A percentile compares a stretch with the other conserved stretches of the same genome.
Conservation (phyloP, 2,797 vertebrate species). For the Caiman crocodilus region DNA sequence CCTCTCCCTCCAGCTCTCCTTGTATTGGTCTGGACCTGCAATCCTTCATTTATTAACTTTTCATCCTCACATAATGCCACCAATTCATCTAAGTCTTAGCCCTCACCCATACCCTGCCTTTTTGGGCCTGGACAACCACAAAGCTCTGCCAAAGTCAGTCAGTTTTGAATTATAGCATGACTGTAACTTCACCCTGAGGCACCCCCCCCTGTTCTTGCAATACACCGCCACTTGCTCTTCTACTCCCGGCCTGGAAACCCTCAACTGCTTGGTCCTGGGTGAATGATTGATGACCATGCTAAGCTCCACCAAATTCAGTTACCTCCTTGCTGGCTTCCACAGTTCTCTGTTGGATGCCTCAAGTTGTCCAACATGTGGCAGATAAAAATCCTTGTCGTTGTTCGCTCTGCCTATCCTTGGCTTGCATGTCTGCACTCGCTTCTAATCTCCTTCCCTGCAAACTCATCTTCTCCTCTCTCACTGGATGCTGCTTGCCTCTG, state of each 20-base stretch:
- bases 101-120: neutral
- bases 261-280: neutral
- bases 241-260: neutral
- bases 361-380: neutral
- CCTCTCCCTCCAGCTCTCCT: neutral
- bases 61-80: neutral
- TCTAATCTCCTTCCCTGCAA: neutral
- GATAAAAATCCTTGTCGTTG: neutral
- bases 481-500: neutral
- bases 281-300: neutral
- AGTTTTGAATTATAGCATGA: neutral
- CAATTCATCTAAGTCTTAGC: neutral
- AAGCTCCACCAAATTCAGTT: neutral
- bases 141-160: neutral
- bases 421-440: neutral
- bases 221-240: accelerated
- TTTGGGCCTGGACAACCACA: neutral
- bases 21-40: neutral
- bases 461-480: accelerated
- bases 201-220: neutral
- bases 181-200: neutral
- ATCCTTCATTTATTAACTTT: neutral
- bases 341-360: neutral
- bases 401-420: neutral
- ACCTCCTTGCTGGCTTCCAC: neutral